A percentile compares a stretch with the other conserved stretches of the same genome.
Evolutionary conservation across 2,113 vertebrate genomes (phyloP).

Genomic region (Mungos mungo): DNA sequence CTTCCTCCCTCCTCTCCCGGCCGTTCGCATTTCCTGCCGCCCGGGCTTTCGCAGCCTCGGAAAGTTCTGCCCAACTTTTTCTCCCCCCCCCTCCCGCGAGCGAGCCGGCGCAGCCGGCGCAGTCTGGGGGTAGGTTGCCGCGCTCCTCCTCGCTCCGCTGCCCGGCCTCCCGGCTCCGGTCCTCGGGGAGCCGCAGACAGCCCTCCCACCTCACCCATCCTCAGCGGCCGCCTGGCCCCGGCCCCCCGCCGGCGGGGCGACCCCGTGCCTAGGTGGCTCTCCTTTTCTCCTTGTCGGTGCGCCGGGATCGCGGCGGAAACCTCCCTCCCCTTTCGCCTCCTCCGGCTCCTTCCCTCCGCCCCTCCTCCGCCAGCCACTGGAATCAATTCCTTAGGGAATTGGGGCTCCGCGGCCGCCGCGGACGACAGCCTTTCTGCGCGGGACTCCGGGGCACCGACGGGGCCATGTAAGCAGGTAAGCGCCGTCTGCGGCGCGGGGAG

Average conservation of each 20-base stretch:
- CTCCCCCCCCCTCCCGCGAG: background rate
- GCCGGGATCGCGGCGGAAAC: slow-evolving; percentile 27
- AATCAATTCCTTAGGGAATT: slow-evolving; percentile 22
- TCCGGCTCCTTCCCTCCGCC: background rate
- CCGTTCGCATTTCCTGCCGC: slow-evolving; percentile 70
- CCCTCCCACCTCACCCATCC: background rate
- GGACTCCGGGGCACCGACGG: background rate
- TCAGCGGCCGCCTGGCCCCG: background rate
- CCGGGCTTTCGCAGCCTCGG: background rate
- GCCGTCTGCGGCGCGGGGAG: background rate
- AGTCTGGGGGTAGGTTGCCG: background rate
- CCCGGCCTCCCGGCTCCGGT: background rate
- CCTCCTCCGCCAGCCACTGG: slow-evolving; percentile 57
- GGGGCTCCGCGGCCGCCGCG: background rate
- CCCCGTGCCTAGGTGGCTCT: background rate
- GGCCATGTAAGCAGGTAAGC: slow-evolving; percentile 71
- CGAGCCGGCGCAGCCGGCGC: background rate
- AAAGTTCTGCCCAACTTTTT: slow-evolving; percentile 74
- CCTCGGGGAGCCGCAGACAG: background rate
- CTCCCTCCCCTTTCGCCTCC: slow-evolving; percentile 51
- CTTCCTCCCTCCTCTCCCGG: slow-evolving; percentile 64
- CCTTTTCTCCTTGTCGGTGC: background rate
- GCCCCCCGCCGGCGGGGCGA: slow-evolving; percentile 5
- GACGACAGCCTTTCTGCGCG: slow-evolving; percentile 7
- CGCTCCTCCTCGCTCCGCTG: background rate